A percentile compares a stretch with the other conserved stretches of the same genome.
These are phyloP conservation scores for Drosophila imparisetae DNA, from an alignment of 2,888 invertebrate genomes.

Conservation along the genomic window DNA sequence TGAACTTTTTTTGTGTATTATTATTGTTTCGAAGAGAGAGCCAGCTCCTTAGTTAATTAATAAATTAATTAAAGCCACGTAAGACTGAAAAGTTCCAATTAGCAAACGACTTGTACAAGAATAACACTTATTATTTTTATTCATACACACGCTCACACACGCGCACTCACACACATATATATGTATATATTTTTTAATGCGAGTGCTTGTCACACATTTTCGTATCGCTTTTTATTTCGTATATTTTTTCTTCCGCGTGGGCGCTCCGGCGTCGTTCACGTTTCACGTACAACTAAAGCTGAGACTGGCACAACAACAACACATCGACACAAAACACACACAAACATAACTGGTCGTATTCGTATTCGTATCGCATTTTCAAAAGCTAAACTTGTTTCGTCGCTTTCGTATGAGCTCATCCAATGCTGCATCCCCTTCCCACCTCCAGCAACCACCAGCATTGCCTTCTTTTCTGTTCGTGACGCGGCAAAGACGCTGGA, in stretches of 20 bases:
- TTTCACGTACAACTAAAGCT: conserved; percentile 64
- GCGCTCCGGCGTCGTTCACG: conserved; percentile 63
- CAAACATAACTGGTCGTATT: conserved; percentile 6
- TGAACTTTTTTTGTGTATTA: conserved; percentile 20
- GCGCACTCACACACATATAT: conserved; percentile 25
- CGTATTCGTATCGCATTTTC: conserved; percentile 57
- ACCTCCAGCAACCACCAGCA: conserved; percentile 21
- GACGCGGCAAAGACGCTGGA: conserved; percentile 72
- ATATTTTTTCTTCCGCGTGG: conserved; percentile 41
- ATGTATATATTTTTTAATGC: conserved; percentile 5
- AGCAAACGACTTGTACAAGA: conserved; percentile 37
- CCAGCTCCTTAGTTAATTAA: conserved; percentile 30
- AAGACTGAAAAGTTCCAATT: conserved; percentile 36
- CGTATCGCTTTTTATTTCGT: conserved; percentile 26
- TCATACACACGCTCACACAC: conserved; percentile 31
- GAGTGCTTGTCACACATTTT: conserved; percentile 50
- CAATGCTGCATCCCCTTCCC: conserved; percentile 48
- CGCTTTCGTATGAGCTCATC: conserved; percentile 75
- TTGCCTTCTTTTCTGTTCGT: conserved; percentile 43
- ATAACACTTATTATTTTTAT: conserved; percentile 33
- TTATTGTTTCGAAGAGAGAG: conserved; percentile 21
- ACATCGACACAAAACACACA: conserved; percentile 32
- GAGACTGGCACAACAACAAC: conserved; percentile 53
- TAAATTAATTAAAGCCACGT: conserved; percentile 45
- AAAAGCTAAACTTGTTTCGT: conserved; percentile 76